phyloP scores from a whole-genome alignment of 1,140 invertebrate genomes.

The Lepidurus packardi region DNA sequence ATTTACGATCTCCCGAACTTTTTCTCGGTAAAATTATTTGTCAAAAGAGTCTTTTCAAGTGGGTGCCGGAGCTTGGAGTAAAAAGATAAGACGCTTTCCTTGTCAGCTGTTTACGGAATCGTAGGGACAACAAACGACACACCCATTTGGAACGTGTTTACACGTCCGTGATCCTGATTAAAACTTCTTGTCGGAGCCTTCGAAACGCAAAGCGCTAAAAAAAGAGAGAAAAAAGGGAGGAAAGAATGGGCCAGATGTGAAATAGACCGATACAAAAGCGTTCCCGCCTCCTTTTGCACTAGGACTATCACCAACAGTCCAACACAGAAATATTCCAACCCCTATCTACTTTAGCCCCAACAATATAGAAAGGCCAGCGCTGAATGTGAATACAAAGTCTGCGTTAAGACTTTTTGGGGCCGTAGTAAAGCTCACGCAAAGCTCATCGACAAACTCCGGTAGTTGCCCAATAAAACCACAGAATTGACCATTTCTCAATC shows the following conservation, averaged over 20 bases:
- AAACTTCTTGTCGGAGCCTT: background rate
- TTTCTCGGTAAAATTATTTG: too few species aligned
- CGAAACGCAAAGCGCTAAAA: background rate
- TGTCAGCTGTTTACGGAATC: constrained; percentile 12
- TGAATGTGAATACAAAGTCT: background rate
- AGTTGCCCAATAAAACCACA: constrained; percentile 15
- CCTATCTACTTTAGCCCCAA: background rate
- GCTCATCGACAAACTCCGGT: constrained; percentile 9
- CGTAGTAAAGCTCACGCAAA: constrained; percentile 14
- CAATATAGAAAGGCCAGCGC: background rate
- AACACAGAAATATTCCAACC: background rate
- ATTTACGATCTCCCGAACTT: too few species aligned
- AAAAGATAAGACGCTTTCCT: background rate
- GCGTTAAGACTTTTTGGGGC: background rate
- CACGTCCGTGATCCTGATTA: constrained; percentile 10
- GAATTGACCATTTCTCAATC: constrained; percentile 19
- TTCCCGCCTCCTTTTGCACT: constrained; percentile 6
- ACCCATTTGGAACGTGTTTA: constrained; percentile 11
- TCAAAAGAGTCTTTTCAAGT: background rate
- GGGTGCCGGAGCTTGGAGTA: background rate
- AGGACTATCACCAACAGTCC: background rate
- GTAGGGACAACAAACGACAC: constrained; percentile 16
- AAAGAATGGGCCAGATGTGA: background rate
- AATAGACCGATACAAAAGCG: background rate
- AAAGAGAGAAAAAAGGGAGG: background rate